phyloP scores from a whole-genome alignment of 2,113 vertebrate genomes.

The Neolamprologus caudopunctatus region DNA sequence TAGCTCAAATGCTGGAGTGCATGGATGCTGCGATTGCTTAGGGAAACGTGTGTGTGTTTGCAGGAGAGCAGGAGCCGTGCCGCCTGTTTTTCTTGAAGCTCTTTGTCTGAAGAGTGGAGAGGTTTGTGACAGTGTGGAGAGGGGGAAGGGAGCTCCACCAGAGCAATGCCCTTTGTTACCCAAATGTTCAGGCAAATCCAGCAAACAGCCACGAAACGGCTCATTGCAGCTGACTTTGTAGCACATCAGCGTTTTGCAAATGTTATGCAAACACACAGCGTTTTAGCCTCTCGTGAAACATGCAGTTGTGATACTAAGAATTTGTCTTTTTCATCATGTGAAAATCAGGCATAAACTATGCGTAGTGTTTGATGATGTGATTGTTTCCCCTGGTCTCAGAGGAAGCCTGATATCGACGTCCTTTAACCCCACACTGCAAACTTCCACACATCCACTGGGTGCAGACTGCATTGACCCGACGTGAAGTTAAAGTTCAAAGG shows the following conservation, averaged over 20 bases:
- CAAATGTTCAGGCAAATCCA: constrained; percentile 48
- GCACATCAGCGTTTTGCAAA: neutral
- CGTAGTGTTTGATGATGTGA: neutral
- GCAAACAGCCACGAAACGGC: constrained; percentile 12
- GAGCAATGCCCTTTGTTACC: constrained; percentile 56
- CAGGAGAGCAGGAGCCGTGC: neutral
- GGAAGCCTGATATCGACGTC: neutral
- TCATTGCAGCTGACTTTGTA: constrained; percentile 6
- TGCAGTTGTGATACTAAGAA: rapidly evolving
- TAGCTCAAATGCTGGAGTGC: neutral
- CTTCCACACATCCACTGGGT: neutral
- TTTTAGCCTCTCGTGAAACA: neutral
- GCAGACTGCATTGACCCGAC: neutral
- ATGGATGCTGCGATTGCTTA: neutral
- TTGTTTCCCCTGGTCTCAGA: neutral
- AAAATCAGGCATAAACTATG: rapidly evolving
- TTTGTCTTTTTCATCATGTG: neutral
- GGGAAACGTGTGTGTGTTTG: neutral
- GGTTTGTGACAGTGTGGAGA: constrained; percentile 29
- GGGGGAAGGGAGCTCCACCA: constrained; percentile 35
- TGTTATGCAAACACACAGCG: rapidly evolving
- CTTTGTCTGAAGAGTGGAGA: constrained; percentile 45
- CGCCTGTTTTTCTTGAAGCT: constrained; percentile 28
- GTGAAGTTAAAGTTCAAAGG: neutral
- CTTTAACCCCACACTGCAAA: rapidly evolving